Base-by-base conservation (phyloP, 2,888 invertebrate genomes). In the Habroteleia sp. region DNA sequence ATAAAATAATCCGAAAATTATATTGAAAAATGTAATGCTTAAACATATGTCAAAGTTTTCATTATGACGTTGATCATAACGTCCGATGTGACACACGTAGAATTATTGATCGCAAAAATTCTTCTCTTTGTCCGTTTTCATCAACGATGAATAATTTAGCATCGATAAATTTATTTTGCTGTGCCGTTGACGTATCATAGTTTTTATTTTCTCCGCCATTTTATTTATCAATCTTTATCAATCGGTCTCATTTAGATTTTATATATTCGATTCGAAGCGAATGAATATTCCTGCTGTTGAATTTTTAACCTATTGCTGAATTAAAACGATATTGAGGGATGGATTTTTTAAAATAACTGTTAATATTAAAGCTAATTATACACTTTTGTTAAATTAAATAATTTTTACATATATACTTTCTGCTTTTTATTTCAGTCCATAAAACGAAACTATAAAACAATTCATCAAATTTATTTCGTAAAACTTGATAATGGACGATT, bases 61-160 rank as follows among this genome's bases (percentile, higher is more conserved):
- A 56, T 74, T 62, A 54, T 41, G 17, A 31, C 58, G 63, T 69
- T 37, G 56, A 56, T 74, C 56, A 69, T 56, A 58, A 69, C 48
- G 29, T 74, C 42, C 44, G 42, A 56, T 42, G 62, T 62, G 54
- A 41, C 33, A 62, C 35, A 62, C 39, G 63, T 39, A 25, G 58
- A 63, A 63, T 74, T 69, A 68, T 69, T 74, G 56, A 74, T 63
- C 62, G 63, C 56, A 63, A 74, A 69, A 69, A 69, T 74, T 37
- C 56, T 63, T 33, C 56, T 48, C 63, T 58, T 20, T 37, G 68
- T 58, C 74, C 58, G 46, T 62, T 56, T 74, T 56, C 63, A 74
- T 74, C 68, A 48, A 35, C 68, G 62, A 62, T 68, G 68, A 74
- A 74, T 68, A 68, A 74, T 74, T 74, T 68, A 74, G 37, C 68